Evolutionary conservation across 2,888 invertebrate species (phyloP).

Genomic region (Harmothoe impar): DNA sequence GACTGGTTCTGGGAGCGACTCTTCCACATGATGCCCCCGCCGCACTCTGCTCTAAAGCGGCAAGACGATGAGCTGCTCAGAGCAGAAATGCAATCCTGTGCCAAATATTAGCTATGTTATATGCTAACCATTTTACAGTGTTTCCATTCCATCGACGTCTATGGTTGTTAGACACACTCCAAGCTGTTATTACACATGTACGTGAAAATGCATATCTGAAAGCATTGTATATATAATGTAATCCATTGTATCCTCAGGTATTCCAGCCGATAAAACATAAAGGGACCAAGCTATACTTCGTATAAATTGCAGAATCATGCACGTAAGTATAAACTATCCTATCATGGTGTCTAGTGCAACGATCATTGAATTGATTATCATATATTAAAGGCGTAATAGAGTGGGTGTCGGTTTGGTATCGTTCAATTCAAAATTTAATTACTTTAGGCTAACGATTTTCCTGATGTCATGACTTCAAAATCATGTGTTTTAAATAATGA

Average conservation of each 20-base stretch:
- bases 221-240: neutral
- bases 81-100: conserved; percentile 52
- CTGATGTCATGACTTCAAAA: neutral
- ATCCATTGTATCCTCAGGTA: conserved; percentile 32
- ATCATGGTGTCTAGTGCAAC: too few relatives aligned
- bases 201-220: conserved; percentile 34
- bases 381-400: too few relatives aligned
- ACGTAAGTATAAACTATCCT: too few relatives aligned
- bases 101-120: conserved; percentile 37
- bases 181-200: neutral
- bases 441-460: neutral
- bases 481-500: too few relatives aligned
- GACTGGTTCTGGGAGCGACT: conserved; percentile 60
- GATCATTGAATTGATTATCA: too few relatives aligned
- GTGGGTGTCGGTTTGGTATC: too few relatives aligned
- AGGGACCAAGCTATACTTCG: conserved; percentile 32
- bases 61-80: conserved; percentile 40
- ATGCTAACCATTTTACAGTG: neutral
- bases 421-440: too few relatives aligned
- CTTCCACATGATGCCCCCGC: conserved; percentile 60
- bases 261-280: conserved; percentile 27
- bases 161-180: neutral
- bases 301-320: neutral
- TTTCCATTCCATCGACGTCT: conserved; percentile 11
- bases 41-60: conserved; percentile 20